Percentiles rank a stretch among this genome's conserved stretches.
These are phyloP conservation scores for Aurelia coerulea DNA, from an alignment of 30 jellyfish, hydroid and myxozoan species.

Conservation along the genomic window DNA sequence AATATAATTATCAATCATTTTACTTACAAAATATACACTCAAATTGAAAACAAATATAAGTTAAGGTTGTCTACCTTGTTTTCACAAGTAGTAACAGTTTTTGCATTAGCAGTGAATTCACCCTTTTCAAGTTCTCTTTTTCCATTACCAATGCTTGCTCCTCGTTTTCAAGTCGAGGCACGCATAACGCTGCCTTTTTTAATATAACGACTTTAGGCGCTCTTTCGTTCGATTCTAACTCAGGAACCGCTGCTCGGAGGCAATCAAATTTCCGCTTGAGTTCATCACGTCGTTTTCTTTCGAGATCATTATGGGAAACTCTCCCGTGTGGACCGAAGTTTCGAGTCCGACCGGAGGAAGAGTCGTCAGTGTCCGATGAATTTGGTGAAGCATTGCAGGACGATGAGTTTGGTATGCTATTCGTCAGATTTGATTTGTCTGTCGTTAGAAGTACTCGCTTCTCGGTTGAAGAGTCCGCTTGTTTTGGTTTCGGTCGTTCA, in stretches of 20 bases:
- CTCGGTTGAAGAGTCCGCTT: constrained; percentile 4
- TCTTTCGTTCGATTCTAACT: constrained; percentile 68
- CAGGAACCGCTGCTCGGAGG: constrained; percentile 81
- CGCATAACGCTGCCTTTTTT: constrained; percentile 75
- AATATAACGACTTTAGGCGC: constrained; percentile 90
- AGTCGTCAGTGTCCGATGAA: constrained; percentile 57
- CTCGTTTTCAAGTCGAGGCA: constrained; percentile 52
- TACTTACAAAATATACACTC: too few relatives aligned
- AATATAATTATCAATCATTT: too few relatives aligned
- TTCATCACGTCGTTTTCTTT: constrained; percentile 83
- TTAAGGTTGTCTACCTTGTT: background rate
- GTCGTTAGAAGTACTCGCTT: constrained; percentile 2
- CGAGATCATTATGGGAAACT: constrained; percentile 84
- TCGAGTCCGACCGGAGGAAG: constrained; percentile 43
- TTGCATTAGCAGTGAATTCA: constrained; percentile 56
- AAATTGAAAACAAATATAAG: background rate
- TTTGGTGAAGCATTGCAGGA: constrained; percentile 24
- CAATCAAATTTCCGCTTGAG: constrained; percentile 91
- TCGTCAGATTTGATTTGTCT: constrained; percentile 22
- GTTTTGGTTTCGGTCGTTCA: constrained; percentile 34
- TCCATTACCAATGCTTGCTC: constrained; percentile 63
- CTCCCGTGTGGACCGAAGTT: constrained; percentile 40
- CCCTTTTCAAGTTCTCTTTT: constrained; percentile 53
- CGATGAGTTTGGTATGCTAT: background rate
- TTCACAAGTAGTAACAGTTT: constrained; percentile 52